Evolutionary conservation across 2,113 vertebrate genomes (phyloP).

Genomic region (Lichenostomus cassidix): DNA sequence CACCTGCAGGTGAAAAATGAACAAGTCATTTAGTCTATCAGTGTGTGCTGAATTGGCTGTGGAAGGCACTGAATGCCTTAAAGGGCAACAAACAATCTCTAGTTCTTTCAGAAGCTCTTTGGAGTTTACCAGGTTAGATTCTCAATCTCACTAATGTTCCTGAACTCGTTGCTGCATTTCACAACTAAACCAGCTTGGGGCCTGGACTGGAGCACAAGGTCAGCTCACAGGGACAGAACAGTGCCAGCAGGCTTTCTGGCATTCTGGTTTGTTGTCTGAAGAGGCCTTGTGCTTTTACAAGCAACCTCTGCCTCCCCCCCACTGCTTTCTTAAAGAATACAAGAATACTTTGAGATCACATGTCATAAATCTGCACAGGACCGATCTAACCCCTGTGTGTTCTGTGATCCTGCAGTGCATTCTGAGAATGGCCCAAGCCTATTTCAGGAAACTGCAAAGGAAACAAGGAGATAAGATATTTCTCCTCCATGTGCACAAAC

Average conservation of each 20-base stretch:
- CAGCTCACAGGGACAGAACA: neutral
- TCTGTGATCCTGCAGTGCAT: neutral
- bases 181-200: neutral
- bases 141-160: neutral
- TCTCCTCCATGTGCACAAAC: neutral
- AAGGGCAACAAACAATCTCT: neutral
- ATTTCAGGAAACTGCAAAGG: slow-evolving; percentile 27
- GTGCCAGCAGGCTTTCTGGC: neutral
- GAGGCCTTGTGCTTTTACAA: neutral
- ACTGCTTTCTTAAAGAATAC: neutral
- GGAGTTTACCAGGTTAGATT: neutral
- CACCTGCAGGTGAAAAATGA: slow-evolving; percentile 39
- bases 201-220: neutral
- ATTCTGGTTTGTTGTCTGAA: neutral
- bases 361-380: neutral
- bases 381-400: neutral
- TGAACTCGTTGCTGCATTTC: neutral
- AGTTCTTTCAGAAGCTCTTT: neutral
- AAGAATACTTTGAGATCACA: neutral
- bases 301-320: neutral
- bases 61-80: neutral
- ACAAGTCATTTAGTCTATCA: neutral
- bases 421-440: slow-evolving; percentile 6
- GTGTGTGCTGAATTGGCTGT: neutral
- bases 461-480: slow-evolving; percentile 44